phyloP scores from a whole-genome alignment of 1,140 invertebrate genomes.

The Antheraea pernyi region DNA sequence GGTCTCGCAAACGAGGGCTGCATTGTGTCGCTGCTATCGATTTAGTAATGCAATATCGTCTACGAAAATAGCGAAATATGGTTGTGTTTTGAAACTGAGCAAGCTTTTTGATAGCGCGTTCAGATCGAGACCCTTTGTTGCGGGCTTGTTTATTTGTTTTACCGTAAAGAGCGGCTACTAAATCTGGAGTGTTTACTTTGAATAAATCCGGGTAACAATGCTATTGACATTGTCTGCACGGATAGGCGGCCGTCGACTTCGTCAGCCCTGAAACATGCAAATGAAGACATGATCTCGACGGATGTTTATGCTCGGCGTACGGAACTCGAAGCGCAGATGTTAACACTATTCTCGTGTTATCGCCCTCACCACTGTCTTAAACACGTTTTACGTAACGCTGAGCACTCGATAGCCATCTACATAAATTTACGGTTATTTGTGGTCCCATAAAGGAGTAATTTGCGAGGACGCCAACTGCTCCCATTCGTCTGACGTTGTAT shows the following conservation, averaged over 20 bases:
- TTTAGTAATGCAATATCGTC: constrained; percentile 64
- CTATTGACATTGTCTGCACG: constrained; percentile 48
- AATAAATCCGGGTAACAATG: constrained; percentile 56
- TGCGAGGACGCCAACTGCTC: constrained; percentile 49
- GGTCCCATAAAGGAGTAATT: constrained; percentile 58
- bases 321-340: constrained; percentile 44
- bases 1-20: constrained; percentile 57
- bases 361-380: constrained; percentile 51
- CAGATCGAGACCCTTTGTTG: background rate
- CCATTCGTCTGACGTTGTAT: constrained; percentile 46
- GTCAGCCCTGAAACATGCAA: constrained; percentile 55
- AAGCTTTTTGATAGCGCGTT: background rate
- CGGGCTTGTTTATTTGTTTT: constrained; percentile 20
- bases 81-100: constrained; percentile 49
- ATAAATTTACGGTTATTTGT: constrained; percentile 71
- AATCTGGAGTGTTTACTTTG: constrained; percentile 34
- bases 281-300: constrained; percentile 59
- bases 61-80: constrained; percentile 62
- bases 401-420: constrained; percentile 66
- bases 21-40: constrained; percentile 60
- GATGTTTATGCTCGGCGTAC: constrained; percentile 48
- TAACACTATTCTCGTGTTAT: constrained; percentile 57
- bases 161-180: constrained; percentile 22
- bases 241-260: constrained; percentile 29
- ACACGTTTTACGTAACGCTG: constrained; percentile 61